Evolutionary conservation across 2,888 invertebrate species (phyloP).

Genomic region (Leuctra nigra): DNA sequence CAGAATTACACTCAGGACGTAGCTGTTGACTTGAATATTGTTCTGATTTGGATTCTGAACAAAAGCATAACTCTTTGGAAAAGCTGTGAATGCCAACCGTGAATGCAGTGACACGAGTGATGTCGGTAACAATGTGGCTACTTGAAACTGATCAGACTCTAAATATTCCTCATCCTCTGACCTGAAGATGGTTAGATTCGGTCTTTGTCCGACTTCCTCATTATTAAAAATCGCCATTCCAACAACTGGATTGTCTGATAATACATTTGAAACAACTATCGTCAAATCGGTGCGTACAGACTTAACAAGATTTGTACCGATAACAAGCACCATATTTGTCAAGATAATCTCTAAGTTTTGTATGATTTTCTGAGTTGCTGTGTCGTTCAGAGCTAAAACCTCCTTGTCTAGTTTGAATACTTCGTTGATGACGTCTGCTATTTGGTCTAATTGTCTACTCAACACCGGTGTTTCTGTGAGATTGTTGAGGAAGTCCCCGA

Average conservation of each 20-base stretch:
- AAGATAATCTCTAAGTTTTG: neutral
- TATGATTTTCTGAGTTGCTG: neutral
- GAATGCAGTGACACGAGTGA: constrained; percentile 3
- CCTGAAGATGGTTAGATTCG: neutral
- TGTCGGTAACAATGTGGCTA: neutral
- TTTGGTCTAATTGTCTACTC: neutral
- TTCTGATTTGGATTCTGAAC: neutral
- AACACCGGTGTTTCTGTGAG: neutral
- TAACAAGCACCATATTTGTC: constrained; percentile 1
- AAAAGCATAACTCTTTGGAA: constrained; percentile 4
- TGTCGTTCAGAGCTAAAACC: neutral
- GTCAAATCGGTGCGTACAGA: neutral
- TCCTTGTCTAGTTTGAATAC: neutral
- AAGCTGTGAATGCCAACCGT: constrained; percentile 20
- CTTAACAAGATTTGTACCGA: neutral
- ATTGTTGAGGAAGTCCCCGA: neutral
- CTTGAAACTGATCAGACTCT: neutral
- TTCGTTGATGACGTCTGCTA: neutral
- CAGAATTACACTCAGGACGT: constrained; percentile 34
- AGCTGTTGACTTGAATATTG: constrained; percentile 31
- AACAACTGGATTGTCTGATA: neutral
- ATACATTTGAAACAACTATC: neutral
- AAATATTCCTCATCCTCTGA: neutral
- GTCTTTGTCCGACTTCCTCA: neutral
- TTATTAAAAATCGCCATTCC: neutral